These are phyloP conservation scores for Hemithea aestivaria DNA, from an alignment of 2,888 invertebrate genomes.

Conservation along the genomic window DNA sequence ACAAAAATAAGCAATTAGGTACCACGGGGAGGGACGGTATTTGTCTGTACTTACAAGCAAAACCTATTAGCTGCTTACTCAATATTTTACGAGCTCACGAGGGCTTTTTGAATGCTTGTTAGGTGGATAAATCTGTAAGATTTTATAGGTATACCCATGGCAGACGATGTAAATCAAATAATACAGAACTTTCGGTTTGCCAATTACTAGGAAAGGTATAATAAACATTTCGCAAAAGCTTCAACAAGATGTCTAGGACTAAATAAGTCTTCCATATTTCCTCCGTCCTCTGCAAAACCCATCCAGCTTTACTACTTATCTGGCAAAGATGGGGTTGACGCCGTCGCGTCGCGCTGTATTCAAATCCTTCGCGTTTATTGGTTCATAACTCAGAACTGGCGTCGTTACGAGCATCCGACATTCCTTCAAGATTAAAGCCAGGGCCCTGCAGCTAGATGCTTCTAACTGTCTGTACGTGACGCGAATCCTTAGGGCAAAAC, in stretches of 20 bases:
- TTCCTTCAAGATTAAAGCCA: slow-evolving; percentile 66
- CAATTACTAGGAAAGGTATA: no score
- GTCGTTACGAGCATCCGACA: slow-evolving; percentile 58
- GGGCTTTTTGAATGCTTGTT: background rate
- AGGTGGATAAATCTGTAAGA: slow-evolving; percentile 6
- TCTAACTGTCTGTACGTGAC: slow-evolving; percentile 56
- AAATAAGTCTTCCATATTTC: slow-evolving; percentile 10
- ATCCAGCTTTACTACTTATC: slow-evolving; percentile 34
- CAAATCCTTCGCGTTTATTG: slow-evolving; percentile 65
- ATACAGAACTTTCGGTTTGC: no score
- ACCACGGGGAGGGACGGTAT: slow-evolving; percentile 16
- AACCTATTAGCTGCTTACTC: slow-evolving; percentile 22
- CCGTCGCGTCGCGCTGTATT: slow-evolving; percentile 54
- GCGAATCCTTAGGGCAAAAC: slow-evolving; percentile 37
- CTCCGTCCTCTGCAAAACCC: slow-evolving; percentile 29
- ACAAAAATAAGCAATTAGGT: slow-evolving; percentile 38
- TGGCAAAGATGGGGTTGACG: slow-evolving; percentile 42
- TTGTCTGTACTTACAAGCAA: slow-evolving; percentile 22
- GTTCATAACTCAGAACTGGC: slow-evolving; percentile 61
- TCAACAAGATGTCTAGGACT: slow-evolving; percentile 19
- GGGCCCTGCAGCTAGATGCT: slow-evolving; percentile 38
- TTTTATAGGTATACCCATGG: background rate
- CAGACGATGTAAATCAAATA: slow-evolving; percentile 8
- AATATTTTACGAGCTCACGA: slow-evolving; percentile 15
- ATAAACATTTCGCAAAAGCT: slow-evolving; percentile 15